Conservation (phyloP, 2,888 invertebrate species). For the Microctonus aethiopoides region DNA sequence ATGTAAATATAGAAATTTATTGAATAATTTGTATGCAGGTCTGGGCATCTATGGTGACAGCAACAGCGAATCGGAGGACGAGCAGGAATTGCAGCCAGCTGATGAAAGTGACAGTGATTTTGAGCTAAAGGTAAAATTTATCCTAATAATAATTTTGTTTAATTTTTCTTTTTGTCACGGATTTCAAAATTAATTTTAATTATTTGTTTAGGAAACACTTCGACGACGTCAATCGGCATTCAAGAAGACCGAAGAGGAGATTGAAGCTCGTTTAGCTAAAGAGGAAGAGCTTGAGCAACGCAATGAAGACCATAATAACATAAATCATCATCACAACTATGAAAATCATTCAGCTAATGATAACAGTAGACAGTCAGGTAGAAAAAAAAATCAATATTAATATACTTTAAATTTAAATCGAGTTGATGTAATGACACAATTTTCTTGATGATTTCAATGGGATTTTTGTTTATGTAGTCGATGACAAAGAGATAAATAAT, state of each 20-base stretch:
- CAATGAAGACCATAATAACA: conserved; percentile 37
- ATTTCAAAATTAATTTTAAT: neutral
- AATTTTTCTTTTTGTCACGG: neutral
- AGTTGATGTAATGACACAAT: neutral
- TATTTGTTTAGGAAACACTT: conserved; percentile 70
- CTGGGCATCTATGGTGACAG: conserved; percentile 87
- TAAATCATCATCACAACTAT: no score
- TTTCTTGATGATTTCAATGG: neutral
- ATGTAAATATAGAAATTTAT: conserved; percentile 36
- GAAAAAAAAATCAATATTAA: conserved; percentile 14
- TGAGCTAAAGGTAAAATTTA: conserved; percentile 75
- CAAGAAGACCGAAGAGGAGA: conserved; percentile 80
- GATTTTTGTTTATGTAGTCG: conserved; percentile 49
- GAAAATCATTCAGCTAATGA: conserved; percentile 64
- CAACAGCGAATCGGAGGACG: conserved; percentile 70
- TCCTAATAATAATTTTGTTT: conserved; percentile 5
- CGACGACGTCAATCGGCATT: conserved; percentile 76
- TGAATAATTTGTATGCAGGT: conserved; percentile 70
- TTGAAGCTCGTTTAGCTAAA: conserved; percentile 76
- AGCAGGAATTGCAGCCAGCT: conserved; percentile 66
- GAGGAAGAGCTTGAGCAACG: conserved; percentile 69
- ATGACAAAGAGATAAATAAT: conserved; percentile 64
- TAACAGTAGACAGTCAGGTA: conserved; percentile 62
- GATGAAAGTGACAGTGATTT: conserved; percentile 74
- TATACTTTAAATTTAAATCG: neutral